Conservation (phyloP, 2,888 invertebrate genomes). For the Phoenoteleia sp. region DNA sequence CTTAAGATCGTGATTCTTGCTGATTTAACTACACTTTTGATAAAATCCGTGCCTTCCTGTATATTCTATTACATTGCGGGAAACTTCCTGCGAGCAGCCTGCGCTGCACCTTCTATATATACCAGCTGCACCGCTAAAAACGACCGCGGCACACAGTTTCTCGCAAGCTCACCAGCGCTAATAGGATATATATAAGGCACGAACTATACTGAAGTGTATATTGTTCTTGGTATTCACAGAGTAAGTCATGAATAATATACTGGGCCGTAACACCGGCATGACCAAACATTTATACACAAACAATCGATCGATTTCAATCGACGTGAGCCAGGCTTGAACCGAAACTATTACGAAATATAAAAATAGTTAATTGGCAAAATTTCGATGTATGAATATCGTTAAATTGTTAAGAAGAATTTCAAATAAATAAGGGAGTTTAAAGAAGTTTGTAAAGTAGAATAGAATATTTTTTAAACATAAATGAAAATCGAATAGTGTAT, state of each 20-base stretch:
- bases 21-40: constrained; percentile 42
- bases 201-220: constrained; percentile 42
- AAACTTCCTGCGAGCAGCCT: constrained; percentile 23
- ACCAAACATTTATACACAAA: constrained; percentile 46
- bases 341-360: no score
- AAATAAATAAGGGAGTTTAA: no score
- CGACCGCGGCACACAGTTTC: constrained; percentile 47
- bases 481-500: no score
- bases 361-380: no score
- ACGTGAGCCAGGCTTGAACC: background rate
- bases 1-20: constrained; percentile 36
- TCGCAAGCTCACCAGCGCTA: constrained; percentile 58
- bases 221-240: constrained; percentile 53
- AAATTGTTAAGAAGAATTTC: no score
- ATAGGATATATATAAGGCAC: constrained; percentile 61
- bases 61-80: constrained; percentile 55
- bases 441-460: no score
- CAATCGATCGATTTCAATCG: constrained; percentile 52
- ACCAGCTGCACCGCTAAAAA: constrained; percentile 40
- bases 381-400: no score
- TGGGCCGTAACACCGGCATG: constrained; percentile 22
- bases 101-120: background rate
- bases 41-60: constrained; percentile 37
- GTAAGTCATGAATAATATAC: constrained; percentile 50
- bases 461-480: no score